Conservation (phyloP, 2,113 vertebrate species). For the Helogale parvula region DNA sequence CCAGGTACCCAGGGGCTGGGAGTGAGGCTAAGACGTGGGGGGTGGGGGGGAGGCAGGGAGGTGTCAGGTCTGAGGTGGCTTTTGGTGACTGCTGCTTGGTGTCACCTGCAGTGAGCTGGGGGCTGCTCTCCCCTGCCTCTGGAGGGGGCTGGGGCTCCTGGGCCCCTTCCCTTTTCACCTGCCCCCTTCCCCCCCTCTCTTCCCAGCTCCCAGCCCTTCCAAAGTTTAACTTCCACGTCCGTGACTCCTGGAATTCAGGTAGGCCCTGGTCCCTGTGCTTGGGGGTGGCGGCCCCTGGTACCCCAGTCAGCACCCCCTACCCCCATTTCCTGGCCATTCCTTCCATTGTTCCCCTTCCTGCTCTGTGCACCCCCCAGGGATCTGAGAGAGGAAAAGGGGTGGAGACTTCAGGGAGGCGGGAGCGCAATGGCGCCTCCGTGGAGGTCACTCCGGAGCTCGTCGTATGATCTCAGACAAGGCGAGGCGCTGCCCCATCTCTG, state of each 20-base stretch:
- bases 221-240: constrained; percentile 89
- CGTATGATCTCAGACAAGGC: not conserved
- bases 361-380: fast-evolving
- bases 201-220: constrained; percentile 91
- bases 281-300: not conserved
- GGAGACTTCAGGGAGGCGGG: not conserved
- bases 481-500: not conserved
- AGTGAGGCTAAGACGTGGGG: not conserved
- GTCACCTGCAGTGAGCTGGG: constrained; percentile 82
- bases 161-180: not conserved
- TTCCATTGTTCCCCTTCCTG: not conserved
- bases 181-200: constrained; percentile 42
- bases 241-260: constrained; percentile 94
- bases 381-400: not conserved
- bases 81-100: not conserved
- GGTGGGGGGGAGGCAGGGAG: not conserved
- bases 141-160: constrained; percentile 67
- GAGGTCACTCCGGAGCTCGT: not conserved
- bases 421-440: not conserved
- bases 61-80: not conserved
- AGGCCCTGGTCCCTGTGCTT: not conserved
- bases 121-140: constrained; percentile 63
- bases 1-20: constrained; percentile 36
- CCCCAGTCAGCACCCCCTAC: not conserved
- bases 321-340: not conserved